Evolutionary conservation across 1,140 invertebrate species (phyloP), one percentile per base, ranked within the genome.

Genomic region (Drosophila elegans): DNA sequence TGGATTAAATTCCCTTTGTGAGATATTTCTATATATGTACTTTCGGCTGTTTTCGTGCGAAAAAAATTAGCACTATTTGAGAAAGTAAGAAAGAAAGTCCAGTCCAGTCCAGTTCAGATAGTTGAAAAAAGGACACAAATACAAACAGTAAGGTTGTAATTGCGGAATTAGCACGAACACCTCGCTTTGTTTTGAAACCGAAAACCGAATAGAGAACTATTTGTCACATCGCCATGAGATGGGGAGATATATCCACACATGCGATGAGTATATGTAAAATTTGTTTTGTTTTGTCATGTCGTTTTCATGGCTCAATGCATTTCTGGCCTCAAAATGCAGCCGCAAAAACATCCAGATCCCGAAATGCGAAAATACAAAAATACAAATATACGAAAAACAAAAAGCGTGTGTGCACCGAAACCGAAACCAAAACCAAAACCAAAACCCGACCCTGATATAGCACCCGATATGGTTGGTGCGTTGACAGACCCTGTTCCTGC

Each of bases 221-320:
- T 86, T 86, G 83, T 86, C 82, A 86, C 80, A 79, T 60, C 46
- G 29, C 59, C 39, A 27, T 32, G 25, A 51, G 60, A 44, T 10
- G 1, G 7, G n/a, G n/a, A 42, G 52, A 56, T 21, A 44, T 36
- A 60, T 42, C 36, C 10, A 55, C 52, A 53, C 27, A 39, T 72
- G 51, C 63, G 62, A 80, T 81, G 78, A 3, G 75, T 81, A 72
- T 77, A 78, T 76, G 76, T 49, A 71, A 72, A 89, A 80, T 91
- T 88, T 88, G 88, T 80, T 91, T 91, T 91, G 88, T 91, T 91
- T 88, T 91, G 88, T 91, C 88, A 91, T 88, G 88, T 91, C 88
- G 80, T 67, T 91, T 91, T 91, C 80, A 91, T 88, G 88, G 80
- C 74, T 84, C 74, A 91, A 71, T 88, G 88, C 80, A 91, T 79